Evolutionary conservation across 2,797 vertebrate genomes (phyloP).

Genomic region (Falco biarmicus): DNA sequence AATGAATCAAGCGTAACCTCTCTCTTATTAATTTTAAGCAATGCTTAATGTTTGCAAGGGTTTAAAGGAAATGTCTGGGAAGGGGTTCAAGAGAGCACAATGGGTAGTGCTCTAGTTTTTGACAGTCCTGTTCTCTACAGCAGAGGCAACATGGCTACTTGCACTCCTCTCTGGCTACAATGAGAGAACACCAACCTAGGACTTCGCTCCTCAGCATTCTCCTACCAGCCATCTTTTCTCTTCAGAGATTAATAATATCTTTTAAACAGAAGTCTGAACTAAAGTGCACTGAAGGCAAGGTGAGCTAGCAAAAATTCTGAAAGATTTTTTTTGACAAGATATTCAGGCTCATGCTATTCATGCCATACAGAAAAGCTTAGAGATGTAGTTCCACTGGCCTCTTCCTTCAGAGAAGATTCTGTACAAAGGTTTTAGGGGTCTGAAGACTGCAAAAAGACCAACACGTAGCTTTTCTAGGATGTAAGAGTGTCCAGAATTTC

Average conservation of each 20-base stretch:
- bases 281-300: neutral
- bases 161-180: neutral
- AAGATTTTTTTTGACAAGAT: neutral
- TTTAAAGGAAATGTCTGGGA: neutral
- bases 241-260: neutral
- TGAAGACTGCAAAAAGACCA: neutral
- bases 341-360: neutral
- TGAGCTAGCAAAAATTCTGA: neutral
- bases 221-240: neutral
- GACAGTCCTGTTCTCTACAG: neutral
- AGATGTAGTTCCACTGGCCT: neutral
- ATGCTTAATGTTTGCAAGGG: neutral
- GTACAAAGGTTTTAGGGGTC: neutral
- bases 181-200: neutral
- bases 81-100: neutral
- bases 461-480: neutral
- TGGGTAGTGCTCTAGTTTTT: neutral
- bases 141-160: neutral
- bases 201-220: neutral
- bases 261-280: neutral
- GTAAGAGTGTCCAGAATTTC: neutral
- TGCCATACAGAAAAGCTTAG: neutral
- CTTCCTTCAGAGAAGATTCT: neutral
- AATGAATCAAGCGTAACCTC: neutral
- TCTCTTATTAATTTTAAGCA: neutral